Evolutionary conservation across 2,888 invertebrate genomes (phyloP), one percentile per base, ranked within the genome.

Genomic region (Cephalotes varians): DNA sequence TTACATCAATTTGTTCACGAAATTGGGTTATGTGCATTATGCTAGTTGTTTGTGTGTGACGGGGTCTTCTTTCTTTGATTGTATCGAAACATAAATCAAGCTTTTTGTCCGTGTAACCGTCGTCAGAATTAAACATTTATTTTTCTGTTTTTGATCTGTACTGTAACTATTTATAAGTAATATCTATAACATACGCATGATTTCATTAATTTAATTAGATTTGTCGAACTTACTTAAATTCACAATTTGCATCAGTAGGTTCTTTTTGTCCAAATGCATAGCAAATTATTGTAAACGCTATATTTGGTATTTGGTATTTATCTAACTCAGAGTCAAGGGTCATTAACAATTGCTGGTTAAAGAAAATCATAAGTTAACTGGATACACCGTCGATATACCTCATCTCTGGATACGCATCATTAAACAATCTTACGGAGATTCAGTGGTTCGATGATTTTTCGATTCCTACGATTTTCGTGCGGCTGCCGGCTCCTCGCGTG

Each of bases 381-480:
- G 18, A 44, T 37, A 21, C 44, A n/a, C 7, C 15, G 67, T 12
- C n/a, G 51, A 77, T 54, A 21, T 69, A 40, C 21, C 37, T 21
- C n/a, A 51, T 69, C 7, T 77, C 25, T 15, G 3, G n/a, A n/a
- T 40, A 77, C 21, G 34, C 18, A 71, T 44, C 25, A 47, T 44
- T 71, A 56, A 44, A 12, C 3, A 34, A 34, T 69, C 34, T 25
- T 79, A 71, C 25, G 44, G 9, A 10, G 37, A n/a, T 31, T 77
- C 77, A 31, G 56, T 31, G 31, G 54, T 54, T 67, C 7, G 37
- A n/a, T n/a, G n/a, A n/a, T n/a, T n/a, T n/a, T n/a, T n/a, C n/a
- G 76, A 12, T 77, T 69, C 21, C 9, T 56, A 79, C 71, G 44
- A 79, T 79, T 71, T 79, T 77, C 34, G 44, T 54, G 7, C 40